Conservation (phyloP, 2,888 invertebrate genomes). For the Caenorhabditis sinica region DNA sequence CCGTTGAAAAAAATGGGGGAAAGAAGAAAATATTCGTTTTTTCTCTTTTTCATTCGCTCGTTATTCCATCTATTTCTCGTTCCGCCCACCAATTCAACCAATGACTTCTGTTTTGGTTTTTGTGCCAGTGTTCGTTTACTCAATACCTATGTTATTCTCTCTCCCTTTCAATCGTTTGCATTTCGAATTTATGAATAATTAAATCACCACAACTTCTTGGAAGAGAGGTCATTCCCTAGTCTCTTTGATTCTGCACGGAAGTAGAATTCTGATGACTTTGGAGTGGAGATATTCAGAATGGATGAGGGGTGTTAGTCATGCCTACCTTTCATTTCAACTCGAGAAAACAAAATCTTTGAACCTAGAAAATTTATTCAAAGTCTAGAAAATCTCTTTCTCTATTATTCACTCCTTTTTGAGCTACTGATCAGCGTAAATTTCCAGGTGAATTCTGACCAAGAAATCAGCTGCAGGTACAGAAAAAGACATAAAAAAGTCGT, state of each 20-base stretch:
- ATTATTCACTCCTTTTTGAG: neutral
- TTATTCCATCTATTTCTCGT: constrained; percentile 35
- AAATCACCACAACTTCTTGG: constrained; percentile 3
- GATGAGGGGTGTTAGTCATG: neutral
- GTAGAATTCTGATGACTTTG: neutral
- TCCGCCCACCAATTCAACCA: constrained; percentile 21
- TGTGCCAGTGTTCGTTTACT: neutral
- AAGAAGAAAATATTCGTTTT: constrained; percentile 31
- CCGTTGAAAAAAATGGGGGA: constrained; percentile 9
- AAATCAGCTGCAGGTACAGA: no score
- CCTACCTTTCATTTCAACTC: neutral
- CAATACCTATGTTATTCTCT: neutral
- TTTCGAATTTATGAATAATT: constrained; percentile 16
- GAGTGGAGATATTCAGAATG: constrained; percentile 3
- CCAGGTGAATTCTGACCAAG: neutral
- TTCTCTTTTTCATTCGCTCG: constrained; percentile 23
- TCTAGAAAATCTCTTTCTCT: neutral
- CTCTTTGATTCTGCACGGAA: neutral
- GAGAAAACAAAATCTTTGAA: constrained; percentile 4
- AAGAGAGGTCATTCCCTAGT: constrained; percentile 15
- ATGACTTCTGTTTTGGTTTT: constrained; percentile 50
- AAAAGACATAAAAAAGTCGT: no score
- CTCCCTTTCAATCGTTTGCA: neutral
- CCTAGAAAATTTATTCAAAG: neutral
- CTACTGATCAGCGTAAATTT: neutral